Evolutionary conservation across 2,888 invertebrate species (phyloP).

Genomic region (Drosophila quinaria): DNA sequence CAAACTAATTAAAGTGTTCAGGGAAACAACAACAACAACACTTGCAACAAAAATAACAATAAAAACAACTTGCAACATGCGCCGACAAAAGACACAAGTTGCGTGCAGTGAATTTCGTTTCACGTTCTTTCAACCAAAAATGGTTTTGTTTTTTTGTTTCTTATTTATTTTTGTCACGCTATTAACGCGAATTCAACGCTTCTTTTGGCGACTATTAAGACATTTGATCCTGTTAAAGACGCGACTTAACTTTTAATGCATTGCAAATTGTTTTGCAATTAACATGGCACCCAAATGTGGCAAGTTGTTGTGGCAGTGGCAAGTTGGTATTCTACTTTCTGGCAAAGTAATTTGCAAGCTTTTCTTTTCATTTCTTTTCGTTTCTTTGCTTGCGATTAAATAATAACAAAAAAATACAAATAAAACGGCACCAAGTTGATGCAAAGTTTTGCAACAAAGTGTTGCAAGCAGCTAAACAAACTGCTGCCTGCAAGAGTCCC

Average conservation of each 20-base stretch:
- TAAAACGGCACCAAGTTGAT: conserved; percentile 49
- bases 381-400: conserved; percentile 27
- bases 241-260: conserved; percentile 70
- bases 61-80: conserved; percentile 30
- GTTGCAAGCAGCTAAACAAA: conserved; percentile 78
- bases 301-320: no score
- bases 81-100: conserved; percentile 2
- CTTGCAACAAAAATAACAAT: conserved; percentile 14
- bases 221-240: conserved; percentile 33
- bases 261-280: conserved; percentile 75
- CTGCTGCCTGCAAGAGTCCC: conserved; percentile 37
- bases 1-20: conserved; percentile 72
- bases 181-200: conserved; percentile 14
- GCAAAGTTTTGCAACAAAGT: conserved; percentile 73
- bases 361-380: conserved; percentile 15
- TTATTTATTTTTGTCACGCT: conserved; percentile 8
- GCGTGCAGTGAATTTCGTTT: conserved; percentile 18
- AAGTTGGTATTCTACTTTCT: background rate
- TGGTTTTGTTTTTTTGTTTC: background rate
- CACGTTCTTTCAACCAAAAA: conserved; percentile 7
- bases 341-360: conserved; percentile 67
- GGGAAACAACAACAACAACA: conserved; percentile 24
- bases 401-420: conserved; percentile 34
- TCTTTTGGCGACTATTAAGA: conserved; percentile 28
- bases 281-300: conserved; percentile 37